phyloP scores from a whole-genome alignment of 2,888 invertebrate genomes.

The Venusia cambrica region DNA sequence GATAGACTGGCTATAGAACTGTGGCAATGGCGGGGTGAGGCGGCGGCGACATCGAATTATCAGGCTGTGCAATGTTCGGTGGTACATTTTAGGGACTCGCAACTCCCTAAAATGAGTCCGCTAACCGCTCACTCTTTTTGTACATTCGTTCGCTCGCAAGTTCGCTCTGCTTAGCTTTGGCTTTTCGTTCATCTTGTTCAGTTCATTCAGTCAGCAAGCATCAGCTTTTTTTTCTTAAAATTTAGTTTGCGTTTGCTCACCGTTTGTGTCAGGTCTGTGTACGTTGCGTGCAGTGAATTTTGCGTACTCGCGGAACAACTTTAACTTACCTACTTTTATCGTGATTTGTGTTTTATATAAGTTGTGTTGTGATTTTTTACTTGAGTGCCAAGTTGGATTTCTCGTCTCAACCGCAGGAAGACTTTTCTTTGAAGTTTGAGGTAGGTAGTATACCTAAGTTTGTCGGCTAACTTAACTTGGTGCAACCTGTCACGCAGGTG shows the following conservation, averaged over 20 bases:
- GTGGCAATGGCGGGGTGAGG: no score
- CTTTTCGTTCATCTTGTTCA: conserved; percentile 15
- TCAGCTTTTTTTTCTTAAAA: no score
- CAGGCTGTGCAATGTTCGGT: no score
- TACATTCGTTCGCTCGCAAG: not conserved
- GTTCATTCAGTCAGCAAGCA: not conserved
- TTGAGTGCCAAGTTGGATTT: conserved; percentile 40
- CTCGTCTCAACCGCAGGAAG: conserved; percentile 37
- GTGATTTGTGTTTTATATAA: conserved; percentile 47
- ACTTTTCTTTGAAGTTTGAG: conserved; percentile 44
- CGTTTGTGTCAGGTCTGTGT: conserved; percentile 40
- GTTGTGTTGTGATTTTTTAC: conserved; percentile 47
- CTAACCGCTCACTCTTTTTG: conserved; percentile 1
- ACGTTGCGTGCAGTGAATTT: conserved; percentile 39
- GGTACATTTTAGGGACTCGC: no score
- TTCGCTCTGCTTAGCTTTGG: no score
- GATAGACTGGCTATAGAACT: no score
- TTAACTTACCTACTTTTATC: conserved; percentile 51
- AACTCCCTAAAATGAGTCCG: no score
- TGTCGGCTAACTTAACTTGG: conserved; percentile 52
- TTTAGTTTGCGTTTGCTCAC: conserved; percentile 62
- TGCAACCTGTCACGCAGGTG: conserved; percentile 79
- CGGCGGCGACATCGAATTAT: no score
- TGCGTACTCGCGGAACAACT: conserved; percentile 65
- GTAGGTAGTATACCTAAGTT: no score